phyloP scores from a whole-genome alignment of 2,888 invertebrate genomes.

The Hydrotaea cyrtoneurina region DNA sequence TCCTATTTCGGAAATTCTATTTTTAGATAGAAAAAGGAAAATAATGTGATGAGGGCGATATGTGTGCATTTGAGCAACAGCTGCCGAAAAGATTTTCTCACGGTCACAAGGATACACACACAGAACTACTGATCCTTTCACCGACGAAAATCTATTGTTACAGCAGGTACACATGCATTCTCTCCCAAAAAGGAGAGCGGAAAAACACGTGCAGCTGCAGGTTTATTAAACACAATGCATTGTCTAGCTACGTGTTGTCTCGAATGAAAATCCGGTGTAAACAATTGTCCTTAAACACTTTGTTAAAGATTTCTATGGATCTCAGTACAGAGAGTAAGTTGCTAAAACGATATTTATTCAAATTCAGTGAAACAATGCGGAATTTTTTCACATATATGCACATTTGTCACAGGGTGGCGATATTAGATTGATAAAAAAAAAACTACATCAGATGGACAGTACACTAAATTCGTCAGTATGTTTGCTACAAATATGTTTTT shows the following conservation, averaged over 20 bases:
- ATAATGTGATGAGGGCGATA: constrained; percentile 15
- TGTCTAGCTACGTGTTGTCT: too few species aligned
- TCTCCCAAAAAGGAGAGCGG: too few species aligned
- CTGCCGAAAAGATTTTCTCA: constrained; percentile 61
- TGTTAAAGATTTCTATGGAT: background rate
- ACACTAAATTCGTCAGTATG: too few species aligned
- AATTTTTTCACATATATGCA: too few species aligned
- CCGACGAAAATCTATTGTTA: constrained; percentile 49
- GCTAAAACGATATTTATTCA: too few species aligned
- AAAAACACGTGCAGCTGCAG: constrained; percentile 56
- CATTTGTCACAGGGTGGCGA: too few species aligned
- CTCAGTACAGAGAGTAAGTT: too few species aligned
- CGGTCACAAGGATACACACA: constrained; percentile 31
- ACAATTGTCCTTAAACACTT: too few species aligned
- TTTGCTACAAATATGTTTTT: too few species aligned
- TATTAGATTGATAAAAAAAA: too few species aligned
- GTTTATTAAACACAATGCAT: constrained; percentile 20
- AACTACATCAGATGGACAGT: too few species aligned
- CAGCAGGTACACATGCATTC: constrained; percentile 48
- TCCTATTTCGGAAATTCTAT: constrained; percentile 1
- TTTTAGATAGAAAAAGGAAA: background rate
- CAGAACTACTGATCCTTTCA: constrained; percentile 40
- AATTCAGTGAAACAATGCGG: too few species aligned
- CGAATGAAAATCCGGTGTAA: background rate
- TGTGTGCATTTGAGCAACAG: constrained; percentile 43